Conservation (phyloP, 2,113 vertebrate genomes). For the Engraulis encrasicolus region DNA sequence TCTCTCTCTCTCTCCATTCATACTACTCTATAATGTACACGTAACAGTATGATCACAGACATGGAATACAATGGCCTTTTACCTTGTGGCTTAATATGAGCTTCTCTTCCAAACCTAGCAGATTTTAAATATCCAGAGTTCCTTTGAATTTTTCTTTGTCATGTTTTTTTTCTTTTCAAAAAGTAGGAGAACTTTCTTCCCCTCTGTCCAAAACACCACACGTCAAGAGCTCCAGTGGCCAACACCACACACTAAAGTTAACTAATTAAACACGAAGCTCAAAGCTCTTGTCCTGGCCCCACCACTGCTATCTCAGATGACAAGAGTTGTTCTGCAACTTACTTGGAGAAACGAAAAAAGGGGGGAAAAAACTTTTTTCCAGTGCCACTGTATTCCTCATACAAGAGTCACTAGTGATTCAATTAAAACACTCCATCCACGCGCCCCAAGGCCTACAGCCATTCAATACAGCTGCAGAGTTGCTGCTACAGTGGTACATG, state of each 20-base stretch:
- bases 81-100: too few relatives aligned
- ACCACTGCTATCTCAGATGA: background rate
- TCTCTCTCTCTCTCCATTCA: too few relatives aligned
- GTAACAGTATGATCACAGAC: too few relatives aligned
- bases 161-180: too few relatives aligned
- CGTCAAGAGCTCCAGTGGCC: background rate
- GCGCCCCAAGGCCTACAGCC: background rate
- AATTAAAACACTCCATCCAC: background rate
- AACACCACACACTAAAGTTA: background rate
- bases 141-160: background rate
- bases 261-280: background rate
- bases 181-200: background rate
- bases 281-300: background rate
- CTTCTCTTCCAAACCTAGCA: too few relatives aligned
- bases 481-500: too few relatives aligned
- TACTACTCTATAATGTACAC: too few relatives aligned
- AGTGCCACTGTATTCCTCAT: background rate
- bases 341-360: background rate
- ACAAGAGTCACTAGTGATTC: slow-evolving; percentile 7
- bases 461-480: background rate
- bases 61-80: too few relatives aligned
- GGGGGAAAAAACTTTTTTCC: too few relatives aligned
- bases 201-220: background rate
- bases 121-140: background rate
- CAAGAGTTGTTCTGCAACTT: background rate